phyloP scores from a whole-genome alignment of 2,888 invertebrate genomes.

The Hydropsyche betteni region DNA sequence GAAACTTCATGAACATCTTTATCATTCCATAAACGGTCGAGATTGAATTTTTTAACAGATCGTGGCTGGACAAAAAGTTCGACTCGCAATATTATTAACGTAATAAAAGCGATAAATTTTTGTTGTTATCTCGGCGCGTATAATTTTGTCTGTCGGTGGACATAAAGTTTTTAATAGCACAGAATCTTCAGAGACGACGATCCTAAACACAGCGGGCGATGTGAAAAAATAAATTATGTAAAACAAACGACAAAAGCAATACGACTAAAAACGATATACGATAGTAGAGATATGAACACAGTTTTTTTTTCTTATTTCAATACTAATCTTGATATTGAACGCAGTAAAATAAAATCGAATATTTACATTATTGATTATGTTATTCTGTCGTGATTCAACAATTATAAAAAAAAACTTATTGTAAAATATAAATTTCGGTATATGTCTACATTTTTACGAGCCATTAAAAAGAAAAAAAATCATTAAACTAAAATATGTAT shows the following conservation, averaged over 20 bases:
- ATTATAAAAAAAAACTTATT: no score
- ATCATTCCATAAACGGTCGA: background rate
- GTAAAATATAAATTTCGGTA: no score
- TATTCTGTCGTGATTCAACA: no score
- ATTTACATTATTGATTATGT: no score
- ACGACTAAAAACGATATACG: background rate
- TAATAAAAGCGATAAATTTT: conserved; percentile 19
- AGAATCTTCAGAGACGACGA: conserved; percentile 20
- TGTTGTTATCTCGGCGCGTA: conserved; percentile 4
- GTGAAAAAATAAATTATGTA: conserved; percentile 29
- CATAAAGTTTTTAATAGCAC: conserved; percentile 27
- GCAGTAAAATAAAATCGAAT: no score
- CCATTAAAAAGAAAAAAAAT: no score
- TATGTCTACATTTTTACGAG: no score
- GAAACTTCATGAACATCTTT: background rate
- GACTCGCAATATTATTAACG: conserved; percentile 12
- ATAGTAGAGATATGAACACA: background rate
- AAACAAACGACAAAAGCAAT: conserved; percentile 18
- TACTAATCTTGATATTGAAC: background rate
- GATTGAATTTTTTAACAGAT: background rate
- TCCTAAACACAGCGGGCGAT: conserved; percentile 10
- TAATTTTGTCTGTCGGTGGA: conserved; percentile 3
- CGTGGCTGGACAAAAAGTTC: conserved; percentile 2
- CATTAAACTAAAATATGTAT: no score
- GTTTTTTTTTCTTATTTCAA: background rate